Percentiles rank a stretch among this genome's conserved stretches.
Conservation (phyloP, 2,888 invertebrate species). For the Corythucha ciliata region DNA sequence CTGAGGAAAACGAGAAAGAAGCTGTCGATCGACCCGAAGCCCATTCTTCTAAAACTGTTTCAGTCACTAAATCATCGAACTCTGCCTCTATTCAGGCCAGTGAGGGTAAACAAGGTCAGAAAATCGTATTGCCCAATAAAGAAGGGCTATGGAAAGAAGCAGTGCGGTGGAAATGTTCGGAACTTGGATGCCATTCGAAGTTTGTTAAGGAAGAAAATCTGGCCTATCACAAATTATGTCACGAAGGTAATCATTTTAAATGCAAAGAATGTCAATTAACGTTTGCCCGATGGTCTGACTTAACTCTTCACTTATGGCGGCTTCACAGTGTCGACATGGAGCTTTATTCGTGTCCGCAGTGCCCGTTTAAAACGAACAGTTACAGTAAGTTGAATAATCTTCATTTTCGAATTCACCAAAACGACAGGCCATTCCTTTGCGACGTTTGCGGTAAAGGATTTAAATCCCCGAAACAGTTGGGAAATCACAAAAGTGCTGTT, state of each 20-base stretch:
- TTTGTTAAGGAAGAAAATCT: slow-evolving; percentile 52
- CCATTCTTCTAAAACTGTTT: too few relatives aligned
- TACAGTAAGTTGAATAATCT: slow-evolving; percentile 59
- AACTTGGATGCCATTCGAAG: slow-evolving; percentile 49
- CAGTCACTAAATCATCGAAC: too few relatives aligned
- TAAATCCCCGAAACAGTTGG: slow-evolving; percentile 67
- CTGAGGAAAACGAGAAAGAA: too few relatives aligned
- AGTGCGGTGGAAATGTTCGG: slow-evolving; percentile 43
- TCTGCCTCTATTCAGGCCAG: too few relatives aligned
- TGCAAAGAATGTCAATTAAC: slow-evolving; percentile 59
- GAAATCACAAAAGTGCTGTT: slow-evolving; percentile 52
- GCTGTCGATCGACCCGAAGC: too few relatives aligned
- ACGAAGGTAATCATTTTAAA: slow-evolving; percentile 39
- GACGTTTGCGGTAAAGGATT: slow-evolving; percentile 64
- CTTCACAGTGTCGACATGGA: slow-evolving; percentile 69
- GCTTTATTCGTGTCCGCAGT: slow-evolving; percentile 63
- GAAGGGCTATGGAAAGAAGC: too few relatives aligned
- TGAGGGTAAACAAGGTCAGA: too few relatives aligned
- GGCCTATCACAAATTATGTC: slow-evolving; percentile 56
- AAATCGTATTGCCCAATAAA: too few relatives aligned
- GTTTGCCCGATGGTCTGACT: slow-evolving; percentile 52
- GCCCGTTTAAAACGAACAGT: slow-evolving; percentile 60
- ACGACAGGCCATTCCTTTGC: slow-evolving; percentile 53
- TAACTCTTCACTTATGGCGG: slow-evolving; percentile 75
- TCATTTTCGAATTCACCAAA: slow-evolving; percentile 65